Base-by-base conservation (phyloP, 2,888 invertebrate species). In the Malthinus flaveolus region DNA sequence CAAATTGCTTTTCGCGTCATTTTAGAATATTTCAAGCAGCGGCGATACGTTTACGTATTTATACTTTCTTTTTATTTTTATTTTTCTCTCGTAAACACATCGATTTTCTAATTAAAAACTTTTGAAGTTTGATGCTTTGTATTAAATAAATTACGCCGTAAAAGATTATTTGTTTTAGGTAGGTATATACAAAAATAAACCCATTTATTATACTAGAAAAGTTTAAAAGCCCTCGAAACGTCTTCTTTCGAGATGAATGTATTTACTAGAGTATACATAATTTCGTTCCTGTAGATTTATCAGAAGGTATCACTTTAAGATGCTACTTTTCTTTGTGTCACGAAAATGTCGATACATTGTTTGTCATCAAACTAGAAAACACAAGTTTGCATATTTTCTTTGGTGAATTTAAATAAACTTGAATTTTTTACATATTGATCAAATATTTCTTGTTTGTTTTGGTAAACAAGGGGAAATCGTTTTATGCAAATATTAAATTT, bases 211-310 rank as follows among this genome's bases (percentile, higher is more conserved):
- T 12, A 52, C n/a, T 34, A 12, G 32, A 13, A 35, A 49, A 44
- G 33, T 42, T 23, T 49, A 44, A 42, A 49, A 45, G 15, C 34
- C 39, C 23, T 15, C 32, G 36, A 48, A 55, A 23, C 44, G 32
- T 55, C 33, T 53, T 53, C 31, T 37, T 45, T 47, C 33, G 12
- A 42, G 13, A 32, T 34, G 42, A 58, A 47, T 48, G 57, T 58
- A 51, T 35, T 42, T 47, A 46, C 52, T 36, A 53, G 45, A 44
- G 57, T 47, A 46, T 48, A 42, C 23, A 52, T 58, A 58, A 52
- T 58, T 36, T 49, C 32, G 34, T 32, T 37, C 36, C 12, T 32
- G 32, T 46, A 36, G 32, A 47, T 56, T 23, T 56, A 56, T 56
- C 50, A 50, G 36, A 23, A 23, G 23, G 5, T 56, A 50, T 56